Conservation (phyloP, 2,888 invertebrate species). For the Epistrophe grossulariae region DNA sequence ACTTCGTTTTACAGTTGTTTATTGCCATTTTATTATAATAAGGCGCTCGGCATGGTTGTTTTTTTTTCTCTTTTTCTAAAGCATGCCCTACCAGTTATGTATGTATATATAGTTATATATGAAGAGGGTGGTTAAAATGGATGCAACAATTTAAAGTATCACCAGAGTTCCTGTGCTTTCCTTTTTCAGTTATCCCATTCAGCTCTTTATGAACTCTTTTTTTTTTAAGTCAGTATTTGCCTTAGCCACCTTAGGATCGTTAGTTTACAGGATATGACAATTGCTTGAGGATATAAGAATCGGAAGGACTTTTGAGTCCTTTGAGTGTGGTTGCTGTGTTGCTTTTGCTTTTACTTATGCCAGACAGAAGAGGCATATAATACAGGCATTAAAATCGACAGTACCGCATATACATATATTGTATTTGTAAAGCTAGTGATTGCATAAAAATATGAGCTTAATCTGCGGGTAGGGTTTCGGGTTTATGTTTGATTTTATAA, state of each 20-base stretch:
- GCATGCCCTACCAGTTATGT: background rate
- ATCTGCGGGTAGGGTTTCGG: constrained; percentile 6
- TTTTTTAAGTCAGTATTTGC: constrained; percentile 5
- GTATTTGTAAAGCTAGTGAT: constrained; percentile 57
- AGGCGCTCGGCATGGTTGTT: constrained; percentile 36
- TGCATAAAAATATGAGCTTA: constrained; percentile 39
- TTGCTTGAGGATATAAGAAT: constrained; percentile 66
- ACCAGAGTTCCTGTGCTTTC: constrained; percentile 7
- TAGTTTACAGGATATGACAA: constrained; percentile 67
- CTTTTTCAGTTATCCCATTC: background rate
- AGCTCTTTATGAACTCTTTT: constrained; percentile 19
- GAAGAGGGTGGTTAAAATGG: background rate
- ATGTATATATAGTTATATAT: background rate
- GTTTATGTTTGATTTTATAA: constrained; percentile 4
- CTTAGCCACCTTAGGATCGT: constrained; percentile 46
- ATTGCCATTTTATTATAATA: constrained; percentile 68
- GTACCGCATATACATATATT: constrained; percentile 3
- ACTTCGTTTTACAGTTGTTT: constrained; percentile 49
- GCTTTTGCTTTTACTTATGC: too few species aligned
- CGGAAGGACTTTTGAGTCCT: constrained; percentile 53
- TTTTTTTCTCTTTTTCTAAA: too few species aligned
- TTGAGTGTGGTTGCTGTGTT: background rate
- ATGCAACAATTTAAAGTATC: constrained; percentile 40
- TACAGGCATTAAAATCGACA: constrained; percentile 38
- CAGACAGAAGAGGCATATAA: constrained; percentile 9